Percentiles rank a stretch among this genome's conserved stretches.
These are phyloP conservation scores for Tinea semifulvella DNA, from an alignment of 2,888 invertebrate species.

Conservation along the genomic window DNA sequence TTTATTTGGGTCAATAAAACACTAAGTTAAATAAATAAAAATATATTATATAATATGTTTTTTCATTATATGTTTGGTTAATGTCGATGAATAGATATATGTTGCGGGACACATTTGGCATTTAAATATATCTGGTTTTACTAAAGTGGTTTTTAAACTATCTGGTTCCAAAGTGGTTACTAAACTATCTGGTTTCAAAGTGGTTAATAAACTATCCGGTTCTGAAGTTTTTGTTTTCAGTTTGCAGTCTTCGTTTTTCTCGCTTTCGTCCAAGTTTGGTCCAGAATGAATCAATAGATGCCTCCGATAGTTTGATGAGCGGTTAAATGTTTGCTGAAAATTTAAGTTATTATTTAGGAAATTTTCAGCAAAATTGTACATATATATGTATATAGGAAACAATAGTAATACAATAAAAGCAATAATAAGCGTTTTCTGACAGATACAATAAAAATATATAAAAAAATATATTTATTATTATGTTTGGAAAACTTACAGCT, in stretches of 20 bases:
- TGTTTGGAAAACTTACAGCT: too few species aligned
- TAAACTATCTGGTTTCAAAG: background rate
- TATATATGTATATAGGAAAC: too few species aligned
- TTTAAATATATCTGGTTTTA: conserved; percentile 26
- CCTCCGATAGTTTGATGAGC: conserved; percentile 33
- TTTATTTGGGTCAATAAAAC: too few species aligned
- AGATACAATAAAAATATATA: too few species aligned
- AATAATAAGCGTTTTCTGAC: too few species aligned
- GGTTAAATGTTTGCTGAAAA: conserved; percentile 42
- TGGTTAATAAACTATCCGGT: background rate
- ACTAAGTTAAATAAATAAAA: too few species aligned
- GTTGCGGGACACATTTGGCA: conserved; percentile 50
- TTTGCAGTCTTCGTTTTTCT: background rate
- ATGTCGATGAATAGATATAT: conserved; percentile 39
- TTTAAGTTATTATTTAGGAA: too few species aligned
- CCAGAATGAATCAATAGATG: conserved; percentile 38
- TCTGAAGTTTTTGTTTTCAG: background rate
- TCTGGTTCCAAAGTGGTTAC: conserved; percentile 16
- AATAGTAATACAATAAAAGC: too few species aligned
- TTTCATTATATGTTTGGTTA: conserved; percentile 48
- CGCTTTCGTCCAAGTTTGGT: background rate
- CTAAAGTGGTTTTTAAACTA: background rate
- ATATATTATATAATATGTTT: conserved; percentile 43
- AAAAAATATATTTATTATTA: too few species aligned
- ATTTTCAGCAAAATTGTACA: too few species aligned